phyloP scores from a whole-genome alignment of 2,888 invertebrate genomes.

The Pachycephus smyrnensis region DNA sequence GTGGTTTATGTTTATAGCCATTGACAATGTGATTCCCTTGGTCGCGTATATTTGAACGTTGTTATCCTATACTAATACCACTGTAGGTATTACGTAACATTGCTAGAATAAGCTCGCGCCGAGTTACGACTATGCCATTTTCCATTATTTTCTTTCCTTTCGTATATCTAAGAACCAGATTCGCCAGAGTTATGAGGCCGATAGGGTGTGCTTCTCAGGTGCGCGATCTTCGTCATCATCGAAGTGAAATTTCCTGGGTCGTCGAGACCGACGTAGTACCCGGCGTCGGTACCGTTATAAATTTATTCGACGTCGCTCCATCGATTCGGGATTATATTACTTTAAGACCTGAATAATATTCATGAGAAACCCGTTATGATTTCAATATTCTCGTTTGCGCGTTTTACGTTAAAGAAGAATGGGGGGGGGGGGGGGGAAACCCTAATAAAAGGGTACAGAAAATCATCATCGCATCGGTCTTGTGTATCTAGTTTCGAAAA shows the following conservation, averaged over 20 bases:
- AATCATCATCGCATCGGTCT: background rate
- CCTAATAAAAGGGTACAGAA: background rate
- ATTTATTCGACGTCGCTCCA: conserved; percentile 59
- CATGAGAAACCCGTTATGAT: conserved; percentile 60
- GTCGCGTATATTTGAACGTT: background rate
- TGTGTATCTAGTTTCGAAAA: background rate
- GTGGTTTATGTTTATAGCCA: background rate
- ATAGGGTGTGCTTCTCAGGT: conserved; percentile 25
- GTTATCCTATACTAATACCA: background rate
- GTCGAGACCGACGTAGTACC: conserved; percentile 7
- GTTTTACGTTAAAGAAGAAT: background rate
- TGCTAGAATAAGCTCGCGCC: background rate
- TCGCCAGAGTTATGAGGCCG: background rate
- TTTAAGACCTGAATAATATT: conserved; percentile 62
- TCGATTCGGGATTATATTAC: conserved; percentile 64
- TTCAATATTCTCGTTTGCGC: conserved; percentile 51
- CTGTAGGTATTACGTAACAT: background rate
- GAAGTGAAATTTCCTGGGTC: conserved; percentile 28
- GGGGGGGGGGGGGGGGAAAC: background rate
- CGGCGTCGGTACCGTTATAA: conserved; percentile 23
- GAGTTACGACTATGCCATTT: background rate
- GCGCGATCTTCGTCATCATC: conserved; percentile 38
- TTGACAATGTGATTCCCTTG: background rate
- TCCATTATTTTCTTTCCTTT: background rate
- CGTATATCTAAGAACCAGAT: background rate